A percentile compares a stretch with the other conserved stretches of the same genome.
These are phyloP conservation scores for Pardosa pseudoannulata DNA, from an alignment of 2,888 invertebrate species.

Conservation along the genomic window DNA sequence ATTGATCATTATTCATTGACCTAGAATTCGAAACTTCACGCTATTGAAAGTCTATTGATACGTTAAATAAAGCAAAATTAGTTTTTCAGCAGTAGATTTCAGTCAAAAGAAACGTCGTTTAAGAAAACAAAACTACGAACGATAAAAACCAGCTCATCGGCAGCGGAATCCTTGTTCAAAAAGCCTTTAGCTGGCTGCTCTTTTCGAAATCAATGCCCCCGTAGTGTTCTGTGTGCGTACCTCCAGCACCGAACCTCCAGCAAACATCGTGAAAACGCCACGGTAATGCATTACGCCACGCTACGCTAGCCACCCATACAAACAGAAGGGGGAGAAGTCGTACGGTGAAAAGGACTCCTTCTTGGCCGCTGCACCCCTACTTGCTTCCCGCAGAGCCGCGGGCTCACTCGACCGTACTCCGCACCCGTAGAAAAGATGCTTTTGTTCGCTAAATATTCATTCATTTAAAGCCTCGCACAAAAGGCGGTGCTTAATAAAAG, in stretches of 20 bases:
- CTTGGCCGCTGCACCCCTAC: slow-evolving; percentile 26
- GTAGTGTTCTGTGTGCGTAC: neutral
- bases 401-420: slow-evolving; percentile 50
- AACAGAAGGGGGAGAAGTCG: neutral
- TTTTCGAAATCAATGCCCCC: neutral
- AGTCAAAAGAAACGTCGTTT: no score
- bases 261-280: neutral
- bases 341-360: slow-evolving; percentile 25
- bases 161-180: no score
- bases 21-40: no score
- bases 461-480: slow-evolving; percentile 64
- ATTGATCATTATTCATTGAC: no score
- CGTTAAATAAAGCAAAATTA: no score
- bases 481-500: slow-evolving; percentile 68
- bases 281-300: slow-evolving; percentile 15
- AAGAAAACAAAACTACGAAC: no score
- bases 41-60: no score
- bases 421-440: slow-evolving; percentile 4
- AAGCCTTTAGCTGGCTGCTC: neutral
- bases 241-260: neutral
- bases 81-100: no score
- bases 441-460: slow-evolving; percentile 65
- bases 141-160: no score
- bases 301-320: slow-evolving; percentile 50
- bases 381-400: slow-evolving; percentile 33